Conservation (phyloP, 2,888 invertebrate species). For the Philhelius pedissequus region DNA sequence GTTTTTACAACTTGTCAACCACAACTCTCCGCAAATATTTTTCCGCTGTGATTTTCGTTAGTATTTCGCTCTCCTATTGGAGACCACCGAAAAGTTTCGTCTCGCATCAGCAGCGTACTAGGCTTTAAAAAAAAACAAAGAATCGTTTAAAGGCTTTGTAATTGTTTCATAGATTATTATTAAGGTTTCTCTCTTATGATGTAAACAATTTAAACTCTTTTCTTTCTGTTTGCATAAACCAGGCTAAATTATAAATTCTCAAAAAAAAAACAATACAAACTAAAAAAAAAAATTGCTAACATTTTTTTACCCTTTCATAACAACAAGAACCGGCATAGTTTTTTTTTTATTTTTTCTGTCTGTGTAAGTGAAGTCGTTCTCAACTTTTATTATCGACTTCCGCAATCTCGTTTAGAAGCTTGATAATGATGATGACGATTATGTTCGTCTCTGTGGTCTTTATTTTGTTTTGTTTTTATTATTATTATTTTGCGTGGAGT, state of each 20-base stretch:
- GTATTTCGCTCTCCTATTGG: no score
- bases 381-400: slow-evolving; percentile 66
- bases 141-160: no score
- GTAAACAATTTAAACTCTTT: background rate
- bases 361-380: slow-evolving; percentile 51
- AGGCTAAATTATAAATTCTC: slow-evolving; percentile 20
- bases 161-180: no score
- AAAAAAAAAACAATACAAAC: slow-evolving; percentile 25
- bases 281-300: background rate
- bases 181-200: background rate
- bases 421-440: slow-evolving; percentile 61
- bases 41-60: no score
- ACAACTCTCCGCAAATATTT: no score
- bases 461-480: background rate
- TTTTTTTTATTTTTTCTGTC: background rate
- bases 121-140: no score
- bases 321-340: slow-evolving; percentile 22
- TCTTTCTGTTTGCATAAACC: background rate
- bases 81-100: no score
- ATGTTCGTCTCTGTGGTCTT: slow-evolving; percentile 10
- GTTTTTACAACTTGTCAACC: no score
- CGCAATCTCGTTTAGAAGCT: slow-evolving; percentile 64
- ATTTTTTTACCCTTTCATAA: slow-evolving; percentile 9
- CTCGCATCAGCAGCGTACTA: no score
- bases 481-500: background rate